Base-by-base conservation (phyloP, 2,797 vertebrate genomes). In the Enteromius argenteus region DNA sequence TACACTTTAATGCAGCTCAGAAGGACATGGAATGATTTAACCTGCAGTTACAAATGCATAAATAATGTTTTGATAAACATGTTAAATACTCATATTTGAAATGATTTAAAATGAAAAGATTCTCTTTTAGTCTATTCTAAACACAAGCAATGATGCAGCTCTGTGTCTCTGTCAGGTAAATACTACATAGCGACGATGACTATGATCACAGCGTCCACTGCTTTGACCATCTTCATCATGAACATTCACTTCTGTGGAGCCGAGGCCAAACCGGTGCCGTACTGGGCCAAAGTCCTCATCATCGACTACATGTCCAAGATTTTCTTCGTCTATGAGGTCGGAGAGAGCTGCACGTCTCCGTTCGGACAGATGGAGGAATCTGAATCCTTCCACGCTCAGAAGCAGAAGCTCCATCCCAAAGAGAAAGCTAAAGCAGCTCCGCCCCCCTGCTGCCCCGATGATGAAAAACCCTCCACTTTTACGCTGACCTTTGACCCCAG, bases 101-200 rank as follows among this genome's bases (percentile, higher is more conserved):
- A 39, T 39, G 1, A 39, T 39, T 39, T 39, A 8, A 39, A 39
- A 39, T 39, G 8, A 39, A 39, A 39, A 39, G 37, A 39, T 39
- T 13, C 10, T 60, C n/a, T 60, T 5, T 13, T 60, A 14, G 30
- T 62, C 23, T 14, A 14, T 14, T 62, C 60, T 62, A 6, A 56
- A 56, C 53, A 56, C 51, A n/a, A 21, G 42, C 68, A 44, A 4
- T 53, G 17, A 51, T 8, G 3, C 1, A 19, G 37, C 44, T 32
- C 80, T 21, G 4, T 76, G 21, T 64, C 37, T 84, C n/a, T 27
- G 42, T 72, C 87, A 97, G 96, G 96, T 27, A 97, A 97, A 87
- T 97, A 97, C 90, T 99, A 99, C 84, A 98, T 99, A 83, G 98
- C 97, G 66, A 99, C 98, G 0, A 99, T 99, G 98, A 98, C 97